Evolutionary conservation across 2,113 vertebrate genomes (phyloP).

Genomic region (Saiga tatarica): DNA sequence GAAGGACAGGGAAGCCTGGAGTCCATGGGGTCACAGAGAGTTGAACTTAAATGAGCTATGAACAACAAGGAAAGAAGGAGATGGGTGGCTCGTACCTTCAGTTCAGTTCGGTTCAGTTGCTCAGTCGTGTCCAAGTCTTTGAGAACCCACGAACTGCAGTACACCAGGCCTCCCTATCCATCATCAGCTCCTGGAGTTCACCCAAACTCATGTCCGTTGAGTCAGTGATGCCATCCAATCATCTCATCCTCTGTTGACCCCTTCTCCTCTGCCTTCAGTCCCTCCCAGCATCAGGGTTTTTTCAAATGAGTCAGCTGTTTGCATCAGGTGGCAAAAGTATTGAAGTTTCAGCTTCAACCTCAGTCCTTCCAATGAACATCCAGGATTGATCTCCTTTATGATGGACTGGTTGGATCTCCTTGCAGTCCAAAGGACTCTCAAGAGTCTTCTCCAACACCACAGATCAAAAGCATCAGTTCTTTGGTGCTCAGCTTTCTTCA

Average conservation of each 20-base stretch:
- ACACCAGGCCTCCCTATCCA: neutral
- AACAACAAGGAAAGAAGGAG: neutral
- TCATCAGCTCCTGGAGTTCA: neutral
- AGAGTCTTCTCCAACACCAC: too few species aligned
- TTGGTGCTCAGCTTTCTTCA: too few species aligned
- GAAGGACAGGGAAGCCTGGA: neutral
- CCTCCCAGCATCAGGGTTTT: neutral
- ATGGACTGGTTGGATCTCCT: too few species aligned
- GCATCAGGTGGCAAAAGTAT: neutral
- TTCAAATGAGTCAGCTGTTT: neutral
- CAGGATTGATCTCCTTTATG: too few species aligned
- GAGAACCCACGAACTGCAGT: neutral
- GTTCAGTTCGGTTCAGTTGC: neutral
- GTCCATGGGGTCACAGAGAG: neutral
- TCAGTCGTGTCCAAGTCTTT: neutral
- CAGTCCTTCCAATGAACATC: too few species aligned
- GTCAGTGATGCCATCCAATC: rapidly evolving
- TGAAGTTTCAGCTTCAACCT: too few species aligned
- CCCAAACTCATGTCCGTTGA: neutral
- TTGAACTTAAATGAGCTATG: neutral
- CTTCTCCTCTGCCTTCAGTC: neutral
- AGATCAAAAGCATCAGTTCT: too few species aligned
- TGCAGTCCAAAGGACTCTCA: too few species aligned
- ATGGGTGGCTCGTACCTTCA: neutral
- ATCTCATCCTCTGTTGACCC: neutral